Conservation (phyloP, 2,888 invertebrate species). For the Bembecia ichneumoniformis region DNA sequence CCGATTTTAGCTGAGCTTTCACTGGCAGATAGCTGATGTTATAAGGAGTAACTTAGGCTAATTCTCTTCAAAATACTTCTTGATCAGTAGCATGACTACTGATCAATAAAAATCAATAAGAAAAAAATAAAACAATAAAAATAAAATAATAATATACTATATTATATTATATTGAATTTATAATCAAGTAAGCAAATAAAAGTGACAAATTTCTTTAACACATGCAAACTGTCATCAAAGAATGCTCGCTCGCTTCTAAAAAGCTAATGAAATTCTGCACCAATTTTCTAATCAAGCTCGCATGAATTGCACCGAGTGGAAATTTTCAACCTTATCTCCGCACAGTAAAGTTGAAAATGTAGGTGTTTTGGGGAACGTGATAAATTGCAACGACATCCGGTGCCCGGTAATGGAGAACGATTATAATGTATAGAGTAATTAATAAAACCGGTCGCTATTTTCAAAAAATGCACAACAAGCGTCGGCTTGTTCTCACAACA, state of each 20-base stretch:
- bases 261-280: not conserved
- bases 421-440: conserved; percentile 30
- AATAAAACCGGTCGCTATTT: conserved; percentile 23
- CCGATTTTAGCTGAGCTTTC: too few species aligned
- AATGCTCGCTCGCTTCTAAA: not conserved
- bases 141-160: too few species aligned
- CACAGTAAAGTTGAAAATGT: not conserved
- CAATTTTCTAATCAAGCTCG: not conserved
- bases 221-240: too few species aligned
- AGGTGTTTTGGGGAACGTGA: conserved; percentile 2
- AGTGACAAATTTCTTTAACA: too few species aligned
- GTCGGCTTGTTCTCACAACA: not conserved
- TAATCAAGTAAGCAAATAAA: too few species aligned
- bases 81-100: too few species aligned
- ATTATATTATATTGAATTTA: too few species aligned
- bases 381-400: conserved; percentile 9
- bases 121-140: too few species aligned
- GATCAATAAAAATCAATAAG: too few species aligned
- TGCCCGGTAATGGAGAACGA: conserved; percentile 13
- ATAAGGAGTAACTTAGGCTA: too few species aligned
- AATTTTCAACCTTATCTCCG: not conserved
- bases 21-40: too few species aligned
- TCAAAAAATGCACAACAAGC: conserved; percentile 1
- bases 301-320: not conserved
- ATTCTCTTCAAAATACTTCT: too few species aligned